Conservation (phyloP, 2,113 vertebrate species). For the Pseudorasbora parva region DNA sequence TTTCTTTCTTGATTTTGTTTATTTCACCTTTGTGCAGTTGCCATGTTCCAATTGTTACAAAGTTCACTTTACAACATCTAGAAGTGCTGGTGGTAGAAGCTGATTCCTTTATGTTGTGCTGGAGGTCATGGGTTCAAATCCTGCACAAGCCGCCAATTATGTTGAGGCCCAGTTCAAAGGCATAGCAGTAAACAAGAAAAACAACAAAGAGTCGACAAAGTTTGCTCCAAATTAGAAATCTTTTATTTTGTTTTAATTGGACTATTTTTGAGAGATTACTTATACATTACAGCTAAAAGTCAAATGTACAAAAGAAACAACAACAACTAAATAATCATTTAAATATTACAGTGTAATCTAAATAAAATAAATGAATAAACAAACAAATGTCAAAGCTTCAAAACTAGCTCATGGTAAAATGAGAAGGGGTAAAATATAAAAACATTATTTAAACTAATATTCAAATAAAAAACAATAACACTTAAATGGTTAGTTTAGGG, state of each 20-base stretch:
- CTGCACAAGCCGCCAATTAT: slow-evolving; percentile 10
- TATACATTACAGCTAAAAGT: background rate
- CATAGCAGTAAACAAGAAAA: slow-evolving; percentile 1
- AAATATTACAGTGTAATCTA: too few relatives aligned
- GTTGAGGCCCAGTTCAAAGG: background rate
- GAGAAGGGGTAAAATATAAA: background rate
- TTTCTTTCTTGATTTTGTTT: slow-evolving; percentile 20
- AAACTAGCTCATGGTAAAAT: too few relatives aligned
- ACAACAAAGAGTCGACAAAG: background rate
- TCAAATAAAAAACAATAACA: background rate
- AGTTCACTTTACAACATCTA: background rate
- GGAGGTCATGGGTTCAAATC: slow-evolving; percentile 14
- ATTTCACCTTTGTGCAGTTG: slow-evolving; percentile 18
- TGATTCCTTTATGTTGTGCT: slow-evolving; percentile 16
- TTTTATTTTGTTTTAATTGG: background rate
- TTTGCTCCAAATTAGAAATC: background rate
- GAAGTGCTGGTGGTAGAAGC: background rate
- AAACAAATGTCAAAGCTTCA: too few relatives aligned
- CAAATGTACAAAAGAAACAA: background rate
- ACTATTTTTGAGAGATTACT: background rate
- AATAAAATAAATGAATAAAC: too few relatives aligned
- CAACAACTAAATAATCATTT: background rate
- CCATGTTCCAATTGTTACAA: background rate
- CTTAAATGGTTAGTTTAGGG: background rate
- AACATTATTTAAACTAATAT: too few relatives aligned